These are phyloP conservation scores for Carterocephalus palaemon DNA, from an alignment of 2,888 invertebrate species.

Conservation along the genomic window DNA sequence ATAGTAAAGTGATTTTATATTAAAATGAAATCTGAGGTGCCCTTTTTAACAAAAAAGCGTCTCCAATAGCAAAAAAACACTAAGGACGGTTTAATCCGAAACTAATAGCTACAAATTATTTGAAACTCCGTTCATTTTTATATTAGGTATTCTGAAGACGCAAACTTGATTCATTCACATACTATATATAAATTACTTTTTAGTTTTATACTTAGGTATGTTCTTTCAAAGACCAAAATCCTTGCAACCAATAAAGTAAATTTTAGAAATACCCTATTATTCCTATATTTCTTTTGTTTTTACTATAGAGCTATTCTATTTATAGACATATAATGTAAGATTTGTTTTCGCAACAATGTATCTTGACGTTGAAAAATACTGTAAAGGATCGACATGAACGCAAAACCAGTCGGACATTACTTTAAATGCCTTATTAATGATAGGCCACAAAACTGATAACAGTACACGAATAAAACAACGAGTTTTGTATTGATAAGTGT, in stretches of 20 bases:
- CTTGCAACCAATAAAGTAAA: no score
- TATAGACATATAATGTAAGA: slow-evolving; percentile 3
- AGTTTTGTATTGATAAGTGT: no score
- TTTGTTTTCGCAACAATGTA: slow-evolving; percentile 2
- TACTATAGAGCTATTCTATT: no score
- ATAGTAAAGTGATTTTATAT: slow-evolving; percentile 50
- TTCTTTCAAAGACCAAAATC: no score
- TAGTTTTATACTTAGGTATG: no score
- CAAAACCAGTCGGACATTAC: background rate
- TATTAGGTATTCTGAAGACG: no score
- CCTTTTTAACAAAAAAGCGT: slow-evolving; percentile 51
- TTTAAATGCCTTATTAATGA: background rate
- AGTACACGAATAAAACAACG: no score
- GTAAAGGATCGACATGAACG: background rate
- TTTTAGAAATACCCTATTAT: background rate
- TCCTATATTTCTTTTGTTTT: no score
- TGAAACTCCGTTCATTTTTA: slow-evolving; percentile 48
- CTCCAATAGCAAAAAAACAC: slow-evolving; percentile 48
- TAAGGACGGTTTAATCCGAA: slow-evolving; percentile 54
- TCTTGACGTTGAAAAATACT: background rate
- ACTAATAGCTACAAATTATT: slow-evolving; percentile 63
- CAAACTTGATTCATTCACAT: no score
- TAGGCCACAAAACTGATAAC: background rate
- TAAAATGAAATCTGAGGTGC: slow-evolving; percentile 47
- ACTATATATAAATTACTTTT: no score